Base-by-base conservation (phyloP, 2,888 invertebrate genomes). In the Microplitis deprimator region DNA sequence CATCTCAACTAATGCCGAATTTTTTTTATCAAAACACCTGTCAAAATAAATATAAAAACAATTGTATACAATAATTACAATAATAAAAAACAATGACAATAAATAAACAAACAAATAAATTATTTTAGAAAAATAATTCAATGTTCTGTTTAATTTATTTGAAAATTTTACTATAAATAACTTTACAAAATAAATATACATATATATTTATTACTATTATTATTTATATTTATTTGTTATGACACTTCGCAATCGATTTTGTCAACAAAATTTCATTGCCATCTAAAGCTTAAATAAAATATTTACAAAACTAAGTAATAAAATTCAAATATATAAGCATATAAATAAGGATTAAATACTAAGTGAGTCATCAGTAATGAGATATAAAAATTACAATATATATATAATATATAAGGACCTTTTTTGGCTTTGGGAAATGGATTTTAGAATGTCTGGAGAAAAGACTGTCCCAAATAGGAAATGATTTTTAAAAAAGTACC, bases 381-480 rank as follows among this genome's bases (percentile, higher is more conserved):
- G 50, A 50, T 50, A 50, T 50, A 13, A 50, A 50, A 50, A 13
- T 50, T 13, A 50, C 4, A 29, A 29, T 50, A 13, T 8, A 50
- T 50, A 50, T 13, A 50, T 8, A 41, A 10, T 13, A 50, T 50
- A 50, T 50, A 50, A 50, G 50, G 50, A 50, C 50, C 50, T 67
- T 71, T 62, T 67, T 17, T 65, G 17, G 8, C 65, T 20, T 13
- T 20, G 65, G 10, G 67, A 67, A 67, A 67, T 39, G 6, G 67
- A 50, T 50, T 50, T 50, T 50, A 50, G 50, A 50, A 50, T 50
- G 50, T 50, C 50, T 50, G 50, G 17, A 59, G 59, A 17, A 76
- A 59, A 40, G 62, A 38, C 40, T 68, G 76, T 60, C 72, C 76
- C 68, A 68, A 76, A 72, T 72, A 72, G 72, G 76, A 60, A 76